Evolutionary conservation across 2,113 vertebrate genomes (phyloP), one percentile per base, ranked within the genome.

Genomic region (Trachemys scripta): DNA sequence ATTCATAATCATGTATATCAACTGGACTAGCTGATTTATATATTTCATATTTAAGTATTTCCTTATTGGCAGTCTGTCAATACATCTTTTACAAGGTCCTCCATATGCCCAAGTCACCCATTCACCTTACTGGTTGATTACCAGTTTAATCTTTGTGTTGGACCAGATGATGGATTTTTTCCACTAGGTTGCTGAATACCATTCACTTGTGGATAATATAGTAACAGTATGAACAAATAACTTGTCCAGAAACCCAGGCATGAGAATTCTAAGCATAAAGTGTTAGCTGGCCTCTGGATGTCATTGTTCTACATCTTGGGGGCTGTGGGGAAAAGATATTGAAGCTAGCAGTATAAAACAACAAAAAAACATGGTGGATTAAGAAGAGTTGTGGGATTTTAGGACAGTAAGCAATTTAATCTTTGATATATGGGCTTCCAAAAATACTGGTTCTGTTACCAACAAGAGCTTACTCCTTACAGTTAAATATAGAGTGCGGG

Each of bases 81-180:
- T 4, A 56, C 24, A 56, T 75, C 11, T 82, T 87, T 62, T 72
- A 53, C 54, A 42, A 72, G 3, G 49, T 79, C 1, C 11, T 51
- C 8, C 87, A 45, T 54, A 7, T 54, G 22, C 69, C 47, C 14
- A n/a, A 12, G 0, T 84, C 88, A 81, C 57, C 5, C 22, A 0
- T 80, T n/a, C 12, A 82, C 59, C 56, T 8, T 38, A n/a, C 0
- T 0, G 9, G 53, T 79, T 0, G 0, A 47, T 85, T 1, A 0
- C 87, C 78, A 20, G 3, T 1, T 83, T 86, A 76, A 76, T 22
- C 12, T 17, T 1, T 1, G 8, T 84, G 59, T n/a, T 42, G 38
- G 20, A 75, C 11, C 45, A 45, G 22, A 75, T 75, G n/a, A 75
- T 5, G 19, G 72, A 75, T 25, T 69, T 78, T 92, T 91, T 80